Evolutionary conservation across 1,140 invertebrate genomes (phyloP).

Genomic region (Lepidotrigona ventralis): DNA sequence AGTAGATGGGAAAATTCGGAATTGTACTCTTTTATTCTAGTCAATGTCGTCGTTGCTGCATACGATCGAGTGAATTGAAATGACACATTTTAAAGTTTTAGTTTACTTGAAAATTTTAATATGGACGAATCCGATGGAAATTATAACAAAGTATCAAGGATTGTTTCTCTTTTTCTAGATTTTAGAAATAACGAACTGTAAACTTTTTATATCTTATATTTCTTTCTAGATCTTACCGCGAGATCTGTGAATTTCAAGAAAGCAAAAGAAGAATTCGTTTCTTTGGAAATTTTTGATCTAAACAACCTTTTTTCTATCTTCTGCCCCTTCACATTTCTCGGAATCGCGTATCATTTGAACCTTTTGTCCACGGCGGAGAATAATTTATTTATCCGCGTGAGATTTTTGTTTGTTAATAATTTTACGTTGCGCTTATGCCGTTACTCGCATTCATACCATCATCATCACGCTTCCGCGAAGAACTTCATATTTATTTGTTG

Average conservation of each 20-base stretch:
- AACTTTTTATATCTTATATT: background rate
- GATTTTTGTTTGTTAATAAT: slow-evolving; percentile 9
- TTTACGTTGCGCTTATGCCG: slow-evolving; percentile 36
- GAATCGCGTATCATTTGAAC: background rate
- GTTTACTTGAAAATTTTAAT: background rate
- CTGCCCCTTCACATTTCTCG: background rate
- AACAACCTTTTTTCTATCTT: background rate
- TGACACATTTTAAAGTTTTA: background rate
- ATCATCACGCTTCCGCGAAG: background rate
- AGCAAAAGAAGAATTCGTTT: background rate
- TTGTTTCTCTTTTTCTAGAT: too few species aligned
- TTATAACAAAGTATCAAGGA: background rate
- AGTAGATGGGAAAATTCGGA: too few species aligned
- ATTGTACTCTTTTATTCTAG: background rate
- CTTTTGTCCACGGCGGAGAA: background rate
- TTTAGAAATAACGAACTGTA: too few species aligned
- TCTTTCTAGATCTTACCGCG: background rate
- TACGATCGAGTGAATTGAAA: background rate
- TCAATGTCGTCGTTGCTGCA: background rate
- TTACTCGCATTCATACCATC: slow-evolving; percentile 6
- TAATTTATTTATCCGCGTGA: background rate
- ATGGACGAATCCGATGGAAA: background rate
- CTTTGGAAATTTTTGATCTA: background rate
- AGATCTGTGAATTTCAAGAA: background rate
- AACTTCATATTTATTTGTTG: background rate